Base-by-base conservation (phyloP, 2,888 invertebrate genomes). In the Sialis fuliginosa region DNA sequence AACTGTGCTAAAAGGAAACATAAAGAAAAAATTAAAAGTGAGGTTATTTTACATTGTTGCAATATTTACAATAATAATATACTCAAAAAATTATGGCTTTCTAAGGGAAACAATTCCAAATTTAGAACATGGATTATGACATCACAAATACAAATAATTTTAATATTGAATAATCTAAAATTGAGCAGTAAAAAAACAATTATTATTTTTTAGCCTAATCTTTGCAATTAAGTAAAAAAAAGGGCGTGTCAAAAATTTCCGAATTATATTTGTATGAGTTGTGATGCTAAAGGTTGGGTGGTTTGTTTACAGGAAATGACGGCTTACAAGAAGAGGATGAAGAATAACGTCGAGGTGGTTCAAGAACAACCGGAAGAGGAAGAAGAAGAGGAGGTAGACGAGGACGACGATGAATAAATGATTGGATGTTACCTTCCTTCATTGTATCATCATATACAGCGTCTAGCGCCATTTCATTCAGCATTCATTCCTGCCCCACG, bases 271-370 rank as follows among this genome's bases (percentile, higher is more conserved):
- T n/a, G n/a, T n/a, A n/a, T n/a, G 4, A 35, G 12, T 10, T 7
- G 4, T 37, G 12, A 10, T 37, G n/a, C 44, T 46, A 48, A 48
- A 46, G 48, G 51, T 44, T 42, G 46, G 39, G 6, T 37, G 44
- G 46, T 54, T 54, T 54, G 54, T 51, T 68, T 68, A 3, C 62
- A 86, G 86, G 86, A 87, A 70, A 84, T 85, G 81, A 82, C 83
- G 51, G 85, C 83, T 46, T 87, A 87, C 70, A 86, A 86, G 67
- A 85, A 84, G 67, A 80, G 79, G 48, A 71, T 70, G 54, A 70
- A 69, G 45, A 60, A 70, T 52, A 60, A 57, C 51, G 67, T 64
- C 54, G 64, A 63, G 55, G 71, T 64, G 51, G 66, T 65, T 53
- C 71, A 70, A 53, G 69, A 68, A 55, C 64, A 69, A 10, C 75